These are phyloP conservation scores for Chaunax sp. DNA, from an alignment of 2,797 vertebrate species.

Conservation along the genomic window DNA sequence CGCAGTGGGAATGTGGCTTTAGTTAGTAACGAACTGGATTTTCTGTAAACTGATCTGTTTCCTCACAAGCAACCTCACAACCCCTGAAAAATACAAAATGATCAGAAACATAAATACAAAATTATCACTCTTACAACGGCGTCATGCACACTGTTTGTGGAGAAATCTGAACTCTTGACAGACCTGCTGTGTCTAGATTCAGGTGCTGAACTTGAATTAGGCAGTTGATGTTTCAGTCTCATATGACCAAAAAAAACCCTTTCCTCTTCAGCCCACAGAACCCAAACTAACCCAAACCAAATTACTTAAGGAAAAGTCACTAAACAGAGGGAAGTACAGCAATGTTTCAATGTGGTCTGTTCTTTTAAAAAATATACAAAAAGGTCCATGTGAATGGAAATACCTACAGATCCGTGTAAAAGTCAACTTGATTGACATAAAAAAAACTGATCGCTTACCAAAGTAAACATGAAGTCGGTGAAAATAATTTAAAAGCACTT, in stretches of 20 bases:
- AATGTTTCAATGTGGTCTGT: too few species aligned
- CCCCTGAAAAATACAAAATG: not conserved
- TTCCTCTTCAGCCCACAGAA: not conserved
- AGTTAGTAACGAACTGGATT: too few species aligned
- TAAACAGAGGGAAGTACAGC: too few species aligned
- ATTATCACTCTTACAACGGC: not conserved
- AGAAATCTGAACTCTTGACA: not conserved
- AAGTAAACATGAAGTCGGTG: conserved; percentile 40
- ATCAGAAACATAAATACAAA: too few species aligned
- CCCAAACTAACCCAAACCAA: too few species aligned
- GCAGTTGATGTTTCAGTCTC: not conserved
- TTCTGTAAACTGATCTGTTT: too few species aligned
- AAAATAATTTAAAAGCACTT: conserved; percentile 45
- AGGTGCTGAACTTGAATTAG: not conserved
- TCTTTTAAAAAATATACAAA: conserved; percentile 20
- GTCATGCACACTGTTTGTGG: not conserved
- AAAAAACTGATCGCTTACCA: conserved; percentile 34
- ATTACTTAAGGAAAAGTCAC: too few species aligned
- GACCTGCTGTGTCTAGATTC: not conserved
- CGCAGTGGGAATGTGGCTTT: too few species aligned
- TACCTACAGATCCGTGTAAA: conserved; percentile 25
- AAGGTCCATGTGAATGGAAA: conserved; percentile 44
- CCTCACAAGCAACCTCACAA: too few species aligned
- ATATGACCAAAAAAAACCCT: not conserved
- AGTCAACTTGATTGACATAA: conserved; percentile 33